phyloP scores from a whole-genome alignment of 1,140 invertebrate species.

The Marisa cornuarietis region DNA sequence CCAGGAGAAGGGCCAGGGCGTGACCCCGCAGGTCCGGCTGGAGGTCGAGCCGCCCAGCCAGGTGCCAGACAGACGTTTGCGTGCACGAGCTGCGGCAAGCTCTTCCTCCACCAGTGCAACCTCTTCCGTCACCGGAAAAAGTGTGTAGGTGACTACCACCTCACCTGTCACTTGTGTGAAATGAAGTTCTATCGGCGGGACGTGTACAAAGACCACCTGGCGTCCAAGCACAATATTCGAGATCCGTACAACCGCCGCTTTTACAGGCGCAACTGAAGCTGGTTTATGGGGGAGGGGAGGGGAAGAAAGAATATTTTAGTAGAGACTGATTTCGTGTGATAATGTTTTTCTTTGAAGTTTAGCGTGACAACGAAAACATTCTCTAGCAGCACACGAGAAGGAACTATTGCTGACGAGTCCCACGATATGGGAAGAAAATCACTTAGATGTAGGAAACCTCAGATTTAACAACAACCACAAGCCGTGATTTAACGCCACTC shows the following conservation, averaged over 20 bases:
- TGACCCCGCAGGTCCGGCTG: background rate
- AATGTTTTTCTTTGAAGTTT: no score
- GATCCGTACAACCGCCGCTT: slow-evolving; percentile 5
- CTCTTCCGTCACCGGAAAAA: slow-evolving; percentile 26
- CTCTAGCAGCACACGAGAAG: no score
- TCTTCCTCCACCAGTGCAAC: slow-evolving; percentile 22
- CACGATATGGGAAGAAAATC: no score
- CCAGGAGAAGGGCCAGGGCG: no score
- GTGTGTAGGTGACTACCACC: slow-evolving; percentile 19
- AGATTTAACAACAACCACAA: no score
- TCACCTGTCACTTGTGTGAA: slow-evolving; percentile 19
- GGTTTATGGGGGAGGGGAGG: no score
- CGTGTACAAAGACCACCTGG: slow-evolving; percentile 10
- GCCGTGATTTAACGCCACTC: no score
- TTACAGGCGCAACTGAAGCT: background rate
- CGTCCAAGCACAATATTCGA: background rate
- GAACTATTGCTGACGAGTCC: no score
- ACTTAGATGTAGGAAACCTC: no score
- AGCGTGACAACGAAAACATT: no score
- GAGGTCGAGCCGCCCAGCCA: background rate
- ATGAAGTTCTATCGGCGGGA: slow-evolving; percentile 21
- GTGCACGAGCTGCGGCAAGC: slow-evolving; percentile 23
- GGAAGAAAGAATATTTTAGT: no score
- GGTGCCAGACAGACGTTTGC: background rate
- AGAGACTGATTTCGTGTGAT: no score